Evolutionary conservation across 1,140 invertebrate species (phyloP).

Genomic region (Ctenoplectra terminalis): DNA sequence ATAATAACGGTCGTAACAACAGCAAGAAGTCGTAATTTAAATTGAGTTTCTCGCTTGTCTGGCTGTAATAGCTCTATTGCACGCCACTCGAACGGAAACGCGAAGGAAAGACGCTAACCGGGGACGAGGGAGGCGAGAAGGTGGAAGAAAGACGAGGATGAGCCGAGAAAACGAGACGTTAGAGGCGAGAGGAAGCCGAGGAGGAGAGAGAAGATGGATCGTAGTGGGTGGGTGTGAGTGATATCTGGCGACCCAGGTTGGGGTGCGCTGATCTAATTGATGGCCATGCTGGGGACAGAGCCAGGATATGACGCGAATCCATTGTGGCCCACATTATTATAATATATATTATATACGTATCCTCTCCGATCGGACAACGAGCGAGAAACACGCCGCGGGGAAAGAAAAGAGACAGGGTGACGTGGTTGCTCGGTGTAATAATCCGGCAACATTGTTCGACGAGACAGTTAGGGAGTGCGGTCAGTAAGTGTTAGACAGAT

Average conservation of each 20-base stretch:
- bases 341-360: conserved; percentile 69
- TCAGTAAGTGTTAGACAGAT: conserved; percentile 61
- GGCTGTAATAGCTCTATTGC: conserved; percentile 74
- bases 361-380: conserved; percentile 51
- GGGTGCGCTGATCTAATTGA: conserved; percentile 81
- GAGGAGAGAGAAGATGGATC: conserved; percentile 34
- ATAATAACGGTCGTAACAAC: conserved; percentile 74
- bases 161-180: not conserved
- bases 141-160: not conserved
- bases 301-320: conserved; percentile 81
- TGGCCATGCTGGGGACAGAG: conserved; percentile 72
- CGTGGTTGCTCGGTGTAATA: conserved; percentile 55
- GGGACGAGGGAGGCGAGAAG: conserved; percentile 22
- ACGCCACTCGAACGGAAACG: conserved; percentile 70
- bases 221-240: conserved; percentile 64
- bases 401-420: conserved; percentile 66
- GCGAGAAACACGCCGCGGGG: conserved; percentile 43
- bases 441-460: conserved; percentile 66
- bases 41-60: conserved; percentile 76
- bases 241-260: conserved; percentile 61
- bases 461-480: conserved; percentile 63
- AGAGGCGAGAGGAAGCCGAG: not conserved
- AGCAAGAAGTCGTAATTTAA: conserved; percentile 75
- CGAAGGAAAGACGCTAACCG: conserved; percentile 38
- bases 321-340: conserved; percentile 81